Evolutionary conservation across 2,888 invertebrate genomes (phyloP), one percentile per base, ranked within the genome.

Genomic region (Clanis bilineata): DNA sequence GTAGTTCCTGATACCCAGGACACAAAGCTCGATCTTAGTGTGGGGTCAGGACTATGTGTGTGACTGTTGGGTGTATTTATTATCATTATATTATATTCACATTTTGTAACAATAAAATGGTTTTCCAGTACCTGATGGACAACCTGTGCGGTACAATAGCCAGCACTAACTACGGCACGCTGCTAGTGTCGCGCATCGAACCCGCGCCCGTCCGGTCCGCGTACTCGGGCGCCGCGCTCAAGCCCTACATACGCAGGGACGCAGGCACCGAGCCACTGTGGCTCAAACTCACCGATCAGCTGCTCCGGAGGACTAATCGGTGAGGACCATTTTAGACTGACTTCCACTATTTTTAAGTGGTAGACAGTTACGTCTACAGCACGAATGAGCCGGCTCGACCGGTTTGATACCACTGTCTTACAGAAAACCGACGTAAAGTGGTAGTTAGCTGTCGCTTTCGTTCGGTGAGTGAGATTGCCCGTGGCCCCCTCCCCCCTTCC

Each of bases 201-300:
- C 86, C 93, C 22, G 83, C 93, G 45, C 78, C 93, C 12, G 94
- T 96, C 74, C 92, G 95, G 60, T 96, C 96, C 32, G 93, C 95
- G 0, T 94, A 95, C 77, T 95, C 95, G 4, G 94, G 94, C 65
- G 94, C 95, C 58, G 84, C 94, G 58, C 92, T 98, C 60, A 96
- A 96, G 83, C 98, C 98, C 0, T 98, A 95, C 83, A 97, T 98
- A 66, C 93, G 96, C 66, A 91, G 96, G 69, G 97, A 97, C 78
- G 79, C 82, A 6, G 90, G 93, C 63, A 93, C 94, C 18, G 86
- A 79, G 55, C 96, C 98, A 0, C 80, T 93, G 0, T 97, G 97
- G 95, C 80, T 98, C 55, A 88, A 88, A 68, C 84, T 98, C 54
- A 93, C 95, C 77, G 93, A 94, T 44, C 95, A 97, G 76, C 86